phyloP scores from a whole-genome alignment of 2,797 vertebrate species.

The Hapalemur alaotrensis region DNA sequence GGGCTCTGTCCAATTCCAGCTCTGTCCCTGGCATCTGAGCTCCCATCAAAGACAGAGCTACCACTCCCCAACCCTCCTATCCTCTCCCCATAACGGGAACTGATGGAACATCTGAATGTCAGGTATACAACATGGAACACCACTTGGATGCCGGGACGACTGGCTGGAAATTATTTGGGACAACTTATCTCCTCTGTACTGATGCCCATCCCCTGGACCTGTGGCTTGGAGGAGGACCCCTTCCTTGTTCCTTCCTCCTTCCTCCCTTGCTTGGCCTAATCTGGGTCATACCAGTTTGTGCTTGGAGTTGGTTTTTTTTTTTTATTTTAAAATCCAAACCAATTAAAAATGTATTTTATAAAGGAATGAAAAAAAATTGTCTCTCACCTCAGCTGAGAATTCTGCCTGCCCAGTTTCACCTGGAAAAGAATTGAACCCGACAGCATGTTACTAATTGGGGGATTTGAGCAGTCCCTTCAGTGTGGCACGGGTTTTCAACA shows the following conservation, averaged over 20 bases:
- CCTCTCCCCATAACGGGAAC: not conserved
- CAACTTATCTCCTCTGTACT: not conserved
- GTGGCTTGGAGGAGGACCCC: not conserved
- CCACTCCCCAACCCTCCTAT: not conserved
- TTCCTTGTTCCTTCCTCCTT: not conserved
- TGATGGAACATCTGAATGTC: not conserved
- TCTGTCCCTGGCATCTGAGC: not conserved
- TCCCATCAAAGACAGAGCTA: not conserved
- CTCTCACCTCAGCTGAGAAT: conserved; percentile 55
- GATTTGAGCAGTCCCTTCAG: conserved; percentile 13
- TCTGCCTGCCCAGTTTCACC: conserved; percentile 46
- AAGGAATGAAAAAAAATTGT: conserved; percentile 9
- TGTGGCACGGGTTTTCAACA: not conserved
- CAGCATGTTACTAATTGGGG: conserved; percentile 69
- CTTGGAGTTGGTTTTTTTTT: conserved; percentile 6
- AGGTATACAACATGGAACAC: not conserved
- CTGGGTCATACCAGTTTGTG: conserved; percentile 54
- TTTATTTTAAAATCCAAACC: conserved; percentile 46
- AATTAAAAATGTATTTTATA: conserved; percentile 70
- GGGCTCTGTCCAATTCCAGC: not conserved
- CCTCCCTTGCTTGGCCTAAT: not conserved
- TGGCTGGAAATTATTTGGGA: not conserved
- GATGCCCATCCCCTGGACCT: not conserved
- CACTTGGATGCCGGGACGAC: not conserved
- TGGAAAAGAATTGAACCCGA: conserved; percentile 66